Evolutionary conservation across 2,797 vertebrate genomes (phyloP), one percentile per base, ranked within the genome.

Genomic region (Helicolenus hilgendorfi): DNA sequence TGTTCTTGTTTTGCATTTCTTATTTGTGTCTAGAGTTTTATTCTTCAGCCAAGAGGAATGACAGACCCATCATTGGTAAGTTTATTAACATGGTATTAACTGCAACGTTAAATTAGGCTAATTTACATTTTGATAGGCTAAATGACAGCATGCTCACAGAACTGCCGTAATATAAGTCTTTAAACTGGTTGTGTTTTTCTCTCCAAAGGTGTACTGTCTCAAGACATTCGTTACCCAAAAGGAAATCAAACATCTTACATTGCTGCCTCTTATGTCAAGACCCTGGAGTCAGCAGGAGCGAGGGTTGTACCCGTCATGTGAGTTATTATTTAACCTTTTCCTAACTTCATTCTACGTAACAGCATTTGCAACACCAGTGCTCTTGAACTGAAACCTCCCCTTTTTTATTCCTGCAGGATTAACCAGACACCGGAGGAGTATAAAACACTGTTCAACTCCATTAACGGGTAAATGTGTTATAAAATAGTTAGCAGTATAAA

Each of bases 261-360:
- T 62, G 98, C 98, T 3, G 98, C 98, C 1, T 99, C 99, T 0
- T 99, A 99, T n/a, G 98, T 99, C 5, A 99, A 99, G 90, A 98
- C 94, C 63, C 83, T 99, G 87, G 99, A 99, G 94, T 97, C 98
- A 8, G 99, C 98, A 0, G 99, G 99, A 74, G 98, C 98, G 4
- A 96, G 98, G 77, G 98, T 98, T 4, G 96, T 98, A 0, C 99
- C 99, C 6, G 74, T 99, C 89, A 98, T 97, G 99, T 99, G 97
- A 88, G 95, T 55, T 20, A 15, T 29, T 18, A 14, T 53, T 20
- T 49, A 9, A 77, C 9, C 6, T 3, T 18, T 33, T 62, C 31
- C 5, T 33, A 33, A 33, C 8, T 29, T 14, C 49, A n/a, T 4
- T 58, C 13, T 11, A 6, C 2, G 60, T 6, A 3, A 1, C 4